Evolutionary conservation across 2,888 invertebrate genomes (phyloP), one percentile per base, ranked within the genome.

Genomic region (Candidula unifasciata): DNA sequence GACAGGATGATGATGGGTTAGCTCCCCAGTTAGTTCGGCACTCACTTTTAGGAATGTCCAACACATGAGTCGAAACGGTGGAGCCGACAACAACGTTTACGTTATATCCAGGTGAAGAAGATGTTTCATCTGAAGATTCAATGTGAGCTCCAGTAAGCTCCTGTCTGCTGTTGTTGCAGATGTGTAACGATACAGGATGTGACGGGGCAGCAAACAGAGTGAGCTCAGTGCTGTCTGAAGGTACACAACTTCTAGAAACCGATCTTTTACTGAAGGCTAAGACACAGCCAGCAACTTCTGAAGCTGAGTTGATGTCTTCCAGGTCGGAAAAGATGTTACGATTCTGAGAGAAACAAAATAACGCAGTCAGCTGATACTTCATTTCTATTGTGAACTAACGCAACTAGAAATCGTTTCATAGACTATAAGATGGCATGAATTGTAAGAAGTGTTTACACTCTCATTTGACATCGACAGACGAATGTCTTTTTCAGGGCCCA

Each of bases 201-300:
- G 33, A 16, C 24, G 5, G 35, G 37, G 35, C 35, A 35, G 71
- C 18, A n/a, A 37, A 3, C 2, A 24, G 18, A 3, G 68, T 68
- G 3, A 37, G 21, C 33, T 8, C 18, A 35, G 18, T n/a, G 16
- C 21, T 21, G 21, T 35, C 18, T 37, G 71, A 2, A 35, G 21
- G 21, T 30, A 13, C 52, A 57, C n/a, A 6, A 24, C 83, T 24
- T 88, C 88, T 0, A 90, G 89, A 18, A 90, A 84, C 82, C 88
- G 88, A 10, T 87, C 77, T 52, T 89, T 90, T 10, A 90, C 89
- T 18, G 89, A 87, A 24, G 91, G 79, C 69, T 89, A 87, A 13
- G 90, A 76, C 24, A 85, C 74, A 66, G 84, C 87, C 66, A 90
- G 85, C 5, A 88, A 87, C 54, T 88, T 87, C 27, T 86, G 77